These are phyloP conservation scores for Drosophila ochracea DNA, from an alignment of 2,888 invertebrate species.

Conservation along the genomic window DNA sequence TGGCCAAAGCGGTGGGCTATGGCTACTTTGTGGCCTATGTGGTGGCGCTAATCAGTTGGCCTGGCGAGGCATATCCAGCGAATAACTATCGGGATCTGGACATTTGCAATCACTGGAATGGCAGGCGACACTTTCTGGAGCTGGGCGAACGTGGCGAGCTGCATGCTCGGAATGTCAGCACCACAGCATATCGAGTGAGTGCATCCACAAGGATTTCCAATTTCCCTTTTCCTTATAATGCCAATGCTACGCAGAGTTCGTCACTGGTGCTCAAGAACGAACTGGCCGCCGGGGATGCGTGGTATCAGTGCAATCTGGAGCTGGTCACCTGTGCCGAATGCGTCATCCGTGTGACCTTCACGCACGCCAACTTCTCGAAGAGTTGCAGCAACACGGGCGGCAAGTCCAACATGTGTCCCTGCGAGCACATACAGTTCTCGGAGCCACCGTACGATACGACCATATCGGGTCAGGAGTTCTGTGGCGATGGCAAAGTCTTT, in stretches of 20 bases:
- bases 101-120: conserved; percentile 85
- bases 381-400: conserved; percentile 80
- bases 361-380: conserved; percentile 83
- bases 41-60: conserved; percentile 50
- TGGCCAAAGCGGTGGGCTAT: conserved; percentile 57
- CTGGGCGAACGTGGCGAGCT: conserved; percentile 85
- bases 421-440: conserved; percentile 88
- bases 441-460: conserved; percentile 88
- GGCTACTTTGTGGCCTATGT: conserved; percentile 62
- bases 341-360: conserved; percentile 85
- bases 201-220: neutral
- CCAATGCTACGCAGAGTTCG: conserved; percentile 48
- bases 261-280: conserved; percentile 72
- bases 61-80: conserved; percentile 73
- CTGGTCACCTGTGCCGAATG: conserved; percentile 90
- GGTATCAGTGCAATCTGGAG: conserved; percentile 88
- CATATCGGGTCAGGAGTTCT: conserved; percentile 87
- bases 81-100: conserved; percentile 83
- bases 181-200: conserved; percentile 84
- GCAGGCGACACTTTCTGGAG: conserved; percentile 84
- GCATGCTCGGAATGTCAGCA: conserved; percentile 84
- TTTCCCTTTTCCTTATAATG: neutral
- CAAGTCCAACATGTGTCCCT: conserved; percentile 85
- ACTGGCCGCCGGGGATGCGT: conserved; percentile 77
- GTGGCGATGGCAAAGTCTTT: conserved; percentile 86